Evolutionary conservation across 2,888 invertebrate species (phyloP), one percentile per base, ranked within the genome.

Genomic region (Oegoconia quadripuncta): DNA sequence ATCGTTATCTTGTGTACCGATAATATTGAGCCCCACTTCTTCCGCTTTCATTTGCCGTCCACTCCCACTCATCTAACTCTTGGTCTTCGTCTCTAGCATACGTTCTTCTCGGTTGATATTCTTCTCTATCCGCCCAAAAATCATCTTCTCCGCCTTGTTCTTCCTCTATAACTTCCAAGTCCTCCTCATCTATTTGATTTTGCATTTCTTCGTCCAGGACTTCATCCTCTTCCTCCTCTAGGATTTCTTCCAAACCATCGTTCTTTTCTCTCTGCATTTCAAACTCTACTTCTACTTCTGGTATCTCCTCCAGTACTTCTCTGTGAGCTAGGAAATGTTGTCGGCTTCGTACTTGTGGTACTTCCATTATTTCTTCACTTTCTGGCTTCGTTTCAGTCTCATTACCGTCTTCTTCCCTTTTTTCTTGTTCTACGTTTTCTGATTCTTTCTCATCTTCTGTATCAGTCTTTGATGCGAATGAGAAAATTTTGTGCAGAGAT

Each of bases 41-140:
- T 20, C 52, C 59, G 15, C 52, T 59, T n/a, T 56, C 64, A 22
- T 60, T 64, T 2, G 58, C 55, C 2, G 74, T 86, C 76, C 77
- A 79, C 46, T 88, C 86, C 90, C 90, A 90, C 53, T 88, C 86
- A 22, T 88, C 84, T 7, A 83, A 59, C 37, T 84, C 80, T 9
- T 65, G 70, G 20, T 87, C 79, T 23, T 73, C 69, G 15, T 64
- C 56, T 34, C 71, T 62, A 2, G 69, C 62, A 32, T 61, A 53
- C 2, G 69, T 50, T 48, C 76, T 64, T 38, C 59, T 57, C 4
- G 55, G 50, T 11, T 65, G 43, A 34, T 63, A 61, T 23, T 70
- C 67, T 45, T 72, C 64, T 56, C 79, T 69, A 23, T 73, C 74
- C 23, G 55, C 55, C 79, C 74, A 82, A 26, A 68, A 64, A 16